phyloP scores from a whole-genome alignment of 2,113 vertebrate species.

The Formicarius rufipectus region DNA sequence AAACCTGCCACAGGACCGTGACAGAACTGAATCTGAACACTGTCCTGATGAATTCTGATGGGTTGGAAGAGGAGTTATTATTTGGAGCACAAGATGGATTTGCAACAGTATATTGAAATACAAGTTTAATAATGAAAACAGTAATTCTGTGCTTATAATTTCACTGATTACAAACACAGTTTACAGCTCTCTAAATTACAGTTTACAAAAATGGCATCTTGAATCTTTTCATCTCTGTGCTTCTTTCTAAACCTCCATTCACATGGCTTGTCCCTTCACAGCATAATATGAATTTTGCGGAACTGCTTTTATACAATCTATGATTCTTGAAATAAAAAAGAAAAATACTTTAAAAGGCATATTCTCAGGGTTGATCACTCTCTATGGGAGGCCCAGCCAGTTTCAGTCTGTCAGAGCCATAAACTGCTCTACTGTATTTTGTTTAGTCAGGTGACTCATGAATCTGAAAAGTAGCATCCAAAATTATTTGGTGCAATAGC shows the following conservation, averaged over 20 bases:
- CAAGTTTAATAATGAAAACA: conserved; percentile 58
- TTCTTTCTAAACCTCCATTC: conserved; percentile 3
- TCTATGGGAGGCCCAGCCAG: background rate
- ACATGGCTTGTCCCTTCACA: background rate
- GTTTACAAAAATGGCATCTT: conserved; percentile 35
- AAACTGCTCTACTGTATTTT: background rate
- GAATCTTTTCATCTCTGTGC: conserved; percentile 15
- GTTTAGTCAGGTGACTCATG: background rate
- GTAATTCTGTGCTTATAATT: conserved; percentile 59
- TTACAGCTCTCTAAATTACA: conserved; percentile 60
- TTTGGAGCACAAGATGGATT: conserved; percentile 19
- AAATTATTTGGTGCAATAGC: background rate
- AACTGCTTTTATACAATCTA: background rate
- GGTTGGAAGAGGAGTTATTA: background rate
- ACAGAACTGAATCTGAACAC: background rate
- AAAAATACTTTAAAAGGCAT: background rate
- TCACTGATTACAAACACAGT: conserved; percentile 64
- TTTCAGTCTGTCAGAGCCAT: background rate
- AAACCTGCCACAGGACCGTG: background rate
- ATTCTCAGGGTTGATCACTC: background rate
- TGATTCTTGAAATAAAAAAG: background rate
- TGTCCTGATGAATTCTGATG: background rate
- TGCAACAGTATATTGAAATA: conserved; percentile 23
- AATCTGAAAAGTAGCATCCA: background rate
- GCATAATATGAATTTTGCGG: background rate